Conservation (phyloP, 2,113 vertebrate species). For the Herpailurus yagouaroundi region DNA sequence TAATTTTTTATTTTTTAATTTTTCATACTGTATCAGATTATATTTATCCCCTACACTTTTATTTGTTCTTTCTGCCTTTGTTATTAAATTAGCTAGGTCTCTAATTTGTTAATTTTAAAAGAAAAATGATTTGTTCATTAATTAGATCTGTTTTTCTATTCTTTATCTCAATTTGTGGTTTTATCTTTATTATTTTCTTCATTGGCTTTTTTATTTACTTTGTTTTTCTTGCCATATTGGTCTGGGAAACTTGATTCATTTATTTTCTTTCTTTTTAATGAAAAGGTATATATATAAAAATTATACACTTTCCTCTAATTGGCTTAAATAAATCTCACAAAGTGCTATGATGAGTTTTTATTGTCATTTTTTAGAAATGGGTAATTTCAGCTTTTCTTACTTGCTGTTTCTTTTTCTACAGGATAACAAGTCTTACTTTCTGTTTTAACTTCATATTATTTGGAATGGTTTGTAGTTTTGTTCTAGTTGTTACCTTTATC, state of each 20-base stretch:
- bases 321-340: not conserved
- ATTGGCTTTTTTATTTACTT: not conserved
- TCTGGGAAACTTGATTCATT: not conserved
- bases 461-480: not conserved
- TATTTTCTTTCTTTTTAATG: not conserved
- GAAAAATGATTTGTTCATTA: not conserved
- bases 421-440: not conserved
- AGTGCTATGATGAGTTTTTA: not conserved
- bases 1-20: not conserved
- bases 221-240: not conserved
- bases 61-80: not conserved
- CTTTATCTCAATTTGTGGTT: not conserved
- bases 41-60: not conserved
- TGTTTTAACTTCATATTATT: not conserved
- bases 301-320: not conserved
- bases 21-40: not conserved
- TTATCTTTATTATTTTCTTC: constrained; percentile 20
- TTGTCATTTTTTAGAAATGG: not conserved
- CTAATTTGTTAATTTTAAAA: not conserved
- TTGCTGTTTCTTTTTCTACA: not conserved
- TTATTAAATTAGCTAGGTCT: not conserved
- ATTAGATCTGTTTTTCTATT: not conserved
- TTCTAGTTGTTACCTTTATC: not conserved
- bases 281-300: not conserved
- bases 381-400: not conserved